Percentiles rank a stretch among this genome's conserved stretches.
Conservation (phyloP, 2,113 vertebrate species). For the Sprattus sprattus region DNA sequence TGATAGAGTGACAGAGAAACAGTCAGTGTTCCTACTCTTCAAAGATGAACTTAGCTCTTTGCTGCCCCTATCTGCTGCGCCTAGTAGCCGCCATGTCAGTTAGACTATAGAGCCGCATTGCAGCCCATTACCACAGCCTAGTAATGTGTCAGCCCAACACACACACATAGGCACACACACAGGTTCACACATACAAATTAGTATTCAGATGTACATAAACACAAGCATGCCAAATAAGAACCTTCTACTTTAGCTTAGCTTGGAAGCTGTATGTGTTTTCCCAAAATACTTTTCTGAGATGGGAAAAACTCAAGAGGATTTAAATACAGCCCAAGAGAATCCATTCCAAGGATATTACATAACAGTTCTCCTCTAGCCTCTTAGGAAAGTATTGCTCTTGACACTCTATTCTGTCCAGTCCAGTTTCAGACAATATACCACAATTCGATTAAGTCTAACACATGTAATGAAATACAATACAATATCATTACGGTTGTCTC, state of each 20-base stretch:
- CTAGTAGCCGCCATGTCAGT: not conserved
- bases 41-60: not conserved
- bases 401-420: too few species aligned
- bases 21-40: not conserved
- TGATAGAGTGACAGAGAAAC: not conserved
- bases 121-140: constrained; percentile 11
- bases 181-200: not conserved
- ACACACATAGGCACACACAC: not conserved
- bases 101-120: not conserved
- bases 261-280: not conserved
- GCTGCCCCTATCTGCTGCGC: not conserved
- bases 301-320: constrained; percentile 9
- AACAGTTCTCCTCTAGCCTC: too few species aligned
- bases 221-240: not conserved
- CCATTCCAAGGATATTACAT: not conserved
- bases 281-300: not conserved
- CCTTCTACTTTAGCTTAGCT: not conserved
- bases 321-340: not conserved
- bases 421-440: too few species aligned
- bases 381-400: too few species aligned
- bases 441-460: too few species aligned
- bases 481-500: too few species aligned
- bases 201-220: not conserved
- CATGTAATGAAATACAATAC: too few species aligned
- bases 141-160: not conserved